Evolutionary conservation across 2,113 vertebrate genomes (phyloP).

Genomic region (Sturnira hondurensis): DNA sequence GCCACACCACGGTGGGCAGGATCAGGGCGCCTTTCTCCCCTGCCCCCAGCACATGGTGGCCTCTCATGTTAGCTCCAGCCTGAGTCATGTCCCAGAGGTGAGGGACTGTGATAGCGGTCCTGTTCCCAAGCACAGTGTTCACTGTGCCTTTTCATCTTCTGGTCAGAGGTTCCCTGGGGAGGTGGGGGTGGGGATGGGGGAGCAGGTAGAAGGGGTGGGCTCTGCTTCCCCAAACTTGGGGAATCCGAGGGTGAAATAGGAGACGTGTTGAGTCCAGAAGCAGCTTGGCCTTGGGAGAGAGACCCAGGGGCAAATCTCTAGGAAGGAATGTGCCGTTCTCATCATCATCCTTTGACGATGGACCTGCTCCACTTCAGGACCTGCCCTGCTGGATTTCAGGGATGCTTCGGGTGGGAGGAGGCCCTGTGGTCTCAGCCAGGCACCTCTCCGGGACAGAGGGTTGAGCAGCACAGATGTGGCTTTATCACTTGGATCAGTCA

Average conservation of each 20-base stretch:
- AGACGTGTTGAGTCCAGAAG: slow-evolving; percentile 27
- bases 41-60: neutral
- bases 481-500: neutral
- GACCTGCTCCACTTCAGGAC: neutral
- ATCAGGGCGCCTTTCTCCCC: neutral
- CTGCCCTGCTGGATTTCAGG: neutral
- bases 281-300: neutral
- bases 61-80: neutral
- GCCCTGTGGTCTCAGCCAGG: neutral
- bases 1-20: neutral
- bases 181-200: neutral
- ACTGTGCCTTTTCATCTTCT: neutral
- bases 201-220: slow-evolving; percentile 20
- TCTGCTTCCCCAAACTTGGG: neutral
- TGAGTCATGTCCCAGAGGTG: neutral
- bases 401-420: neutral
- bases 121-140: neutral
- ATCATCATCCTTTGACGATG: neutral
- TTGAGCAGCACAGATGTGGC: neutral
- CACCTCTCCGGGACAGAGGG: neutral
- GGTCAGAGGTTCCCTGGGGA: neutral
- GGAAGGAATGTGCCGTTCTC: neutral
- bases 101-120: neutral
- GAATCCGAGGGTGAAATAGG: slow-evolving; percentile 40
- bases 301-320: neutral